A percentile compares a stretch with the other conserved stretches of the same genome.
These are phyloP conservation scores for Eulemur macaco DNA, from an alignment of 2,113 vertebrate species.

Conservation along the genomic window DNA sequence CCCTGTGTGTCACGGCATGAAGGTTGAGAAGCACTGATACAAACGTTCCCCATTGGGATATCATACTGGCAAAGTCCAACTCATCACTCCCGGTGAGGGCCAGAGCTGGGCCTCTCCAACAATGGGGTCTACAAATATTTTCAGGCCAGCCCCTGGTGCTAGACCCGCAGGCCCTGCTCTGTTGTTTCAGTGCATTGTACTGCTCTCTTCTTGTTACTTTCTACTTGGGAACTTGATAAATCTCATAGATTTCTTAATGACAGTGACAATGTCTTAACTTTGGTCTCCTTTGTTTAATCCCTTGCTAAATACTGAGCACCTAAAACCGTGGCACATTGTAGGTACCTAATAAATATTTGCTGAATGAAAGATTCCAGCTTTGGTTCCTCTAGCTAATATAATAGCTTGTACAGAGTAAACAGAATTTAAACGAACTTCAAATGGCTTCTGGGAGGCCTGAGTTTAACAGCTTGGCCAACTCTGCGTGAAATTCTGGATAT, in stretches of 20 bases:
- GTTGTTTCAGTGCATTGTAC: accelerated
- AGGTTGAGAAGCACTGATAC: not conserved
- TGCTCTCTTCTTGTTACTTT: not conserved
- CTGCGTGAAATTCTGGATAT: slow-evolving; percentile 16
- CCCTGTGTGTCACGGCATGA: not conserved
- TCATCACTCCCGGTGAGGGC: not conserved
- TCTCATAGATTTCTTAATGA: not conserved
- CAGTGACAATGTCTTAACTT: not conserved
- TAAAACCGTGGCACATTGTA: not conserved
- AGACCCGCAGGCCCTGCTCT: not conserved
- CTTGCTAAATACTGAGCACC: not conserved
- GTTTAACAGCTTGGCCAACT: slow-evolving; percentile 31
- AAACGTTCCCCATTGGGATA: not conserved
- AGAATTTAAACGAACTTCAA: slow-evolving; percentile 5
- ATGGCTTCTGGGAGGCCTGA: not conserved
- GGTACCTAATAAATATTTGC: not conserved
- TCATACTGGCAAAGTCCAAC: not conserved
- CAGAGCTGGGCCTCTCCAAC: accelerated
- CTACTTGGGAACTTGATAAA: not conserved
- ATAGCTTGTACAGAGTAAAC: not conserved
- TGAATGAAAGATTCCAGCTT: not conserved
- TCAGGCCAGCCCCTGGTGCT: no score
- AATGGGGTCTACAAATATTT: accelerated
- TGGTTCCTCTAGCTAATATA: not conserved
- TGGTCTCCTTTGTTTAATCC: not conserved